Conservation (phyloP, 2,113 vertebrate genomes). For the Furnarius figulus region DNA sequence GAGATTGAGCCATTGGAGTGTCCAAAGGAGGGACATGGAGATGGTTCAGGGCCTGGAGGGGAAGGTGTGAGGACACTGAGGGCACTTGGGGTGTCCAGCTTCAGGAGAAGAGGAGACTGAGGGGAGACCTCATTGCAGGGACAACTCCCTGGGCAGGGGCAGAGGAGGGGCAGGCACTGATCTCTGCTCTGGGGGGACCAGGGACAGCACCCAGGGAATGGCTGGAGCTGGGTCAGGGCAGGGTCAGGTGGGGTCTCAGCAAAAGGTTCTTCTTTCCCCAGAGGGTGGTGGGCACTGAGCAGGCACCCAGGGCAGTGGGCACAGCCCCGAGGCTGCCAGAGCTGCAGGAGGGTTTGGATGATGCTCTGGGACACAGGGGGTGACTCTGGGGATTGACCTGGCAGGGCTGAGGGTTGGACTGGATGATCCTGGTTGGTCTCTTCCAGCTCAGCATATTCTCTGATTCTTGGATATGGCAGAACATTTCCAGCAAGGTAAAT, state of each 20-base stretch:
- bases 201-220: not conserved
- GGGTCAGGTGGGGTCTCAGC: not conserved
- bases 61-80: not conserved
- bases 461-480: not conserved
- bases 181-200: not conserved
- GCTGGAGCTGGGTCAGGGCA: not conserved
- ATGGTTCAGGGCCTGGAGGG: not conserved
- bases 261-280: not conserved
- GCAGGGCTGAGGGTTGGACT: not conserved
- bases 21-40: not conserved
- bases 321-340: not conserved
- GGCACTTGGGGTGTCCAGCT: not conserved
- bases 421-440: not conserved
- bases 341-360: not conserved
- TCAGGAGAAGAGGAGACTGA: not conserved
- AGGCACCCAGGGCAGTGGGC: not conserved
- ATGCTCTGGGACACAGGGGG: not conserved
- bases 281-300: not conserved
- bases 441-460: not conserved
- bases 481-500: not conserved
- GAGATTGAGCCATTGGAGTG: not conserved
- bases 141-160: not conserved
- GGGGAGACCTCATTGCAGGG: not conserved
- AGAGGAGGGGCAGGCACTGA: not conserved
- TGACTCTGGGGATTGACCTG: not conserved